These are phyloP conservation scores for Clytia hemisphaerica DNA, from an alignment of 30 jellyfish, hydroid and myxozoan genomes.

Conservation along the genomic window DNA sequence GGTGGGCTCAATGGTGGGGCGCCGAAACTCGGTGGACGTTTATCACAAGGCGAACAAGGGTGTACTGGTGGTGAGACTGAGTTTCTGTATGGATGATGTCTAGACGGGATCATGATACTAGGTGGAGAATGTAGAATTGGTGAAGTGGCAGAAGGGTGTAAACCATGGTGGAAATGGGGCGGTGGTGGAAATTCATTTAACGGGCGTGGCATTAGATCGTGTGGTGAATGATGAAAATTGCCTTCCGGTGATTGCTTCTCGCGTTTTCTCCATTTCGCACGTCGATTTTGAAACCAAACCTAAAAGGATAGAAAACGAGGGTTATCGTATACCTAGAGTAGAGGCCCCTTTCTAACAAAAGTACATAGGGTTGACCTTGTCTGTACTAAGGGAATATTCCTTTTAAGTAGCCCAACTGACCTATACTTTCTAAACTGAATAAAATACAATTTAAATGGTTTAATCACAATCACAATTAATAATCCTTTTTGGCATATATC, in stretches of 20 bases:
- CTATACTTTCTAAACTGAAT: too few species aligned
- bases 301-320: neutral
- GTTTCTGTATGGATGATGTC: slow-evolving; percentile 12
- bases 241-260: slow-evolving; percentile 15
- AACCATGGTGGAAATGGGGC: too few species aligned
- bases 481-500: too few species aligned
- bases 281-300: slow-evolving; percentile 23
- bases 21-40: slow-evolving; percentile 1
- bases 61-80: slow-evolving; percentile 10
- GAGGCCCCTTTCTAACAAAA: too few species aligned
- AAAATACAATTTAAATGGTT: too few species aligned
- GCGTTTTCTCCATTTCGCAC: slow-evolving; percentile 18
- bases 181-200: neutral
- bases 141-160: neutral
- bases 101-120: slow-evolving; percentile 2
- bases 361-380: too few species aligned
- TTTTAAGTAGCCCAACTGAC: too few species aligned
- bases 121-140: slow-evolving; percentile 3
- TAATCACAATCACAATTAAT: too few species aligned
- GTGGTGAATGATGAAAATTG: neutral
- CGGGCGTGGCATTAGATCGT: slow-evolving; percentile 6
- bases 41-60: too few species aligned
- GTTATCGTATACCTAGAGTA: too few species aligned
- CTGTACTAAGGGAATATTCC: too few species aligned
- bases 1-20: slow-evolving; percentile 7